Base-by-base conservation (phyloP, 2,888 invertebrate species). In the Criorhina ranunculi region DNA sequence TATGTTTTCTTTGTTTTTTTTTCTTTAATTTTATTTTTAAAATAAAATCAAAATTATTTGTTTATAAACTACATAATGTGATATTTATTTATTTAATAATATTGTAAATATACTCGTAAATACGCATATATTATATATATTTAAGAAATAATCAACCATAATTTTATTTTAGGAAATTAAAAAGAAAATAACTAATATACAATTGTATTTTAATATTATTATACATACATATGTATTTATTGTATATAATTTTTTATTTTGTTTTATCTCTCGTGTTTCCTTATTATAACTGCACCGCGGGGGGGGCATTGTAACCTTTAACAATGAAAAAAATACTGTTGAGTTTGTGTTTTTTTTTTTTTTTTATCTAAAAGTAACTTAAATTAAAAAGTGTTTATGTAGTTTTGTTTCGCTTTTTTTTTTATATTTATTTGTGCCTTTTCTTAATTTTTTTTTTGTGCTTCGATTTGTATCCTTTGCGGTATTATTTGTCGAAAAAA, bases 321-420 rank as follows among this genome's bases (percentile, higher is more conserved):
- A 33, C 64, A 55, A 57, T 69, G 62, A 76, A 81, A 76, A 24
- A 24, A 82, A 82, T 82, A 82, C 82, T 82, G 82, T 77, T 81
- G 49, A 75, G 69, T 82, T 77, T 77, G 11, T 51, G 24, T 24
- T 24, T 19, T 67, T 29, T 11, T 59, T 76, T 40, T 35, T 66
- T 42, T 46, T n/a, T 49, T 60, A 29, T 51, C 44, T 73, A 53
- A 73, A 62, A 62, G 12, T 42, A 76, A 19, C 57, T 76, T 70
- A 64, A 69, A 1, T 24, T 24, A 24, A 24, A 4, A 62, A 53
- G n/a, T 76, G 44, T 73, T 24, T 55, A 33, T 51, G 42, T 46
- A 31, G 8, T 57, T 42, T 51, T 40, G 4, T 12, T 42, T 35
- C 19, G 11, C 0, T 62, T 53, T 46, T 29, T 6, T 15, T 3